Conservation (phyloP, 2,113 vertebrate genomes). For the Crypturellus undulatus region DNA sequence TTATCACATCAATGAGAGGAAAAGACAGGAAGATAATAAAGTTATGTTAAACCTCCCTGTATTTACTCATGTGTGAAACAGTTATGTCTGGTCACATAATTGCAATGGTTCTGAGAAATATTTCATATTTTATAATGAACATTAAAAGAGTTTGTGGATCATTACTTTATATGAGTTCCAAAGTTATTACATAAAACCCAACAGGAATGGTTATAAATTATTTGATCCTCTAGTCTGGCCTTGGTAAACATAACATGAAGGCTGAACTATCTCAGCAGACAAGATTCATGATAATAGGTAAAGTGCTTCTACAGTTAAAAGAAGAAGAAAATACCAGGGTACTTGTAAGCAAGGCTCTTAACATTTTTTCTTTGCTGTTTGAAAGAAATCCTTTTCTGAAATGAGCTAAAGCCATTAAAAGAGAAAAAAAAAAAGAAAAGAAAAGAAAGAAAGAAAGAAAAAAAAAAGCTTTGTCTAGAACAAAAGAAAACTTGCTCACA, state of each 20-base stretch:
- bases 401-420: constrained; percentile 37
- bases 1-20: constrained; percentile 86
- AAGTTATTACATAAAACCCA: constrained; percentile 90
- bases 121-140: constrained; percentile 91
- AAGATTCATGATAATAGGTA: constrained; percentile 72
- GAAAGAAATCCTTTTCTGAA: constrained; percentile 56
- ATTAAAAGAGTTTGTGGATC: constrained; percentile 91
- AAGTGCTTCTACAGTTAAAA: constrained; percentile 52
- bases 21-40: constrained; percentile 87
- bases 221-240: constrained; percentile 80
- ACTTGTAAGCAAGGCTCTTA: constrained; percentile 52
- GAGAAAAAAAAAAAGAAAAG: rapidly evolving
- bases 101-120: constrained; percentile 86
- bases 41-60: constrained; percentile 88
- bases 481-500: constrained; percentile 56
- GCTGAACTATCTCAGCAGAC: constrained; percentile 69
- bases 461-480: constrained; percentile 20
- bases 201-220: constrained; percentile 87
- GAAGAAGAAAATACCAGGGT: neutral
- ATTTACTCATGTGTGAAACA: constrained; percentile 88
- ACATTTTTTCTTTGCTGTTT: constrained; percentile 56
- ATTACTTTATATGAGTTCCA: constrained; percentile 90
- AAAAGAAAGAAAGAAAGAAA: rapidly evolving
- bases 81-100: constrained; percentile 90
- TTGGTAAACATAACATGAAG: constrained; percentile 84